Evolutionary conservation across 1,140 invertebrate species (phyloP).

Genomic region (Oryzaephilus surinamensis): DNA sequence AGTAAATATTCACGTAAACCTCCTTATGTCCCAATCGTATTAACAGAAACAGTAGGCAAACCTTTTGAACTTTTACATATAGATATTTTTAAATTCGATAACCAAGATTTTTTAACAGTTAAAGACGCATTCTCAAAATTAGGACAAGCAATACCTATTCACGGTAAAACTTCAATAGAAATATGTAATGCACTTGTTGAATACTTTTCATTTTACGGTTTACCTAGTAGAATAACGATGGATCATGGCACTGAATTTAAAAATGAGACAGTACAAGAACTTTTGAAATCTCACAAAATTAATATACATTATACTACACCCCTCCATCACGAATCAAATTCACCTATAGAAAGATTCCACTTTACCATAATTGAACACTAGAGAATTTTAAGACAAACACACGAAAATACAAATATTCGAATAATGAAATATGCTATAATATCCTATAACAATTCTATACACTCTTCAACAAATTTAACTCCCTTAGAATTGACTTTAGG

Average conservation of each 20-base stretch:
- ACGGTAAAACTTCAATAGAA: conserved; percentile 5
- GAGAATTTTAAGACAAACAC: conserved; percentile 22
- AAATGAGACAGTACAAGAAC: conserved; percentile 18
- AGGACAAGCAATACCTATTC: conserved; percentile 12
- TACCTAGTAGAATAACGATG: conserved; percentile 14
- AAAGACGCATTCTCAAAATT: conserved; percentile 14
- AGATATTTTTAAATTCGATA: conserved; percentile 11
- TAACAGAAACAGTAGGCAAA: conserved; percentile 8
- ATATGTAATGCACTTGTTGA: conserved; percentile 10
- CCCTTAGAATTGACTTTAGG: conserved; percentile 16
- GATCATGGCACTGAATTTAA: conserved; percentile 22
- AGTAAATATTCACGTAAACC: conserved; percentile 7
- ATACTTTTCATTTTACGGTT: conserved; percentile 14
- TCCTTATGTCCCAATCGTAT: conserved; percentile 7
- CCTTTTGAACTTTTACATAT: conserved; percentile 16
- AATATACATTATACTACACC: conserved; percentile 32
- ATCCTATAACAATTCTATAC: conserved; percentile 18
- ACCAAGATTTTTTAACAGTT: conserved; percentile 13
- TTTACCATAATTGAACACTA: conserved; percentile 24
- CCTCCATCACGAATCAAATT: conserved; percentile 29
- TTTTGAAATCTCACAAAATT: conserved; percentile 25
- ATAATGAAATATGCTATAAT: conserved; percentile 19
- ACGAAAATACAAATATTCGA: conserved; percentile 13
- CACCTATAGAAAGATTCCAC: conserved; percentile 24
- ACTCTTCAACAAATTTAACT: conserved; percentile 17